Evolutionary conservation across 2,888 invertebrate species (phyloP).

Genomic region (Eulithis testata): DNA sequence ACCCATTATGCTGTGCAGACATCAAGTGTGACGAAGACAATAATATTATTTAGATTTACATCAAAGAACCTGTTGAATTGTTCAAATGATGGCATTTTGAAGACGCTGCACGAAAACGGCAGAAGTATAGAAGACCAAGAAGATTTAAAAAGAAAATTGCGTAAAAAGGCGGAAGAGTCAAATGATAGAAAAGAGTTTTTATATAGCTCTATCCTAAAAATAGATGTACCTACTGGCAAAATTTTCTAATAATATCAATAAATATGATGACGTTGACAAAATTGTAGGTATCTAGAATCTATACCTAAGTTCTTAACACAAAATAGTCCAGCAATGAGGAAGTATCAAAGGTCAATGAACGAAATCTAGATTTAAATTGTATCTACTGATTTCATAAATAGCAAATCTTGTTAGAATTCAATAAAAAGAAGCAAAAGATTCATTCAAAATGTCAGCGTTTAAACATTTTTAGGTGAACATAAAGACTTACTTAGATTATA

Average conservation of each 20-base stretch:
- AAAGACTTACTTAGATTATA: conserved; percentile 48
- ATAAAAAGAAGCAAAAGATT: background rate
- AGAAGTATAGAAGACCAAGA: background rate
- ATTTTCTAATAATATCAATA: too few relatives aligned
- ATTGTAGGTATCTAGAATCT: too few relatives aligned
- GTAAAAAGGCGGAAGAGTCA: too few relatives aligned
- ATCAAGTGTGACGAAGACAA: conserved; percentile 66
- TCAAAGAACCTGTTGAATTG: conserved; percentile 40
- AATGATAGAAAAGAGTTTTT: too few relatives aligned
- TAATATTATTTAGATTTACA: conserved; percentile 40
- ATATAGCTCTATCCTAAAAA: too few relatives aligned
- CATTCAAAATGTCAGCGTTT: conserved; percentile 42
- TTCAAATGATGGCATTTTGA: conserved; percentile 42
- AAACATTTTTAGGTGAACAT: conserved; percentile 39
- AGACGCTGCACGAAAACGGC: conserved; percentile 10
- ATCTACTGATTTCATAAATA: background rate
- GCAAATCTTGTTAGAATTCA: background rate
- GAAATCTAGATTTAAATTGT: too few relatives aligned
- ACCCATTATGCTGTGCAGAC: conserved; percentile 64
- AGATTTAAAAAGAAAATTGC: background rate
- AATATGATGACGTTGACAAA: too few relatives aligned
- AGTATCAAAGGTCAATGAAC: too few relatives aligned
- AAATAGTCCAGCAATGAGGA: too few relatives aligned
- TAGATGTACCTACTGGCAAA: too few relatives aligned
- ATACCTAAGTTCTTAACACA: too few relatives aligned